Conservation (phyloP, 1,140 invertebrate species). For the Yoshiicerus persimilis region DNA sequence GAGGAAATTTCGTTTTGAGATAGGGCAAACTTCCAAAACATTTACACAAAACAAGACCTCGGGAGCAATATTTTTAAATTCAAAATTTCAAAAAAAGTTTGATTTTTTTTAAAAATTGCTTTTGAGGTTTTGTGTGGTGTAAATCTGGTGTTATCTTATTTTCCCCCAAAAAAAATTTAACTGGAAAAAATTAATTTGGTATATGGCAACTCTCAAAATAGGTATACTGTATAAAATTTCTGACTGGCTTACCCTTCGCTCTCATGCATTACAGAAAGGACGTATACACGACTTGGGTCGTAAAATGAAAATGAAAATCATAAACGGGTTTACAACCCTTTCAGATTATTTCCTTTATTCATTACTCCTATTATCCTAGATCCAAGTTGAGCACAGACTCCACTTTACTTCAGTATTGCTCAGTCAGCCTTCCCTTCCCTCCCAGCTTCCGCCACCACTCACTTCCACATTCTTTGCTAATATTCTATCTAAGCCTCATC, state of each 20-base stretch:
- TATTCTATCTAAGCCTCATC: not conserved
- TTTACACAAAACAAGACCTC: too few relatives aligned
- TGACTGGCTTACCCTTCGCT: not conserved
- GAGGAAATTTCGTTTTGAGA: too few relatives aligned
- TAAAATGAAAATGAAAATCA: constrained; percentile 23
- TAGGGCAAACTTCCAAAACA: too few relatives aligned
- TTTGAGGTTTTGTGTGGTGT: too few relatives aligned
- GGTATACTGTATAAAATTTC: not conserved
- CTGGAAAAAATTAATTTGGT: too few relatives aligned
- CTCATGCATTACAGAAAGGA: not conserved
- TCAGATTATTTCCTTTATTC: constrained; percentile 23
- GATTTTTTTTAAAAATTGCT: too few relatives aligned
- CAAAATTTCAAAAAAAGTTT: too few relatives aligned
- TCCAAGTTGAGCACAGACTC: not conserved
- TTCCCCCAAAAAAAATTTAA: too few relatives aligned
- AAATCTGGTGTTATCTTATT: too few relatives aligned
- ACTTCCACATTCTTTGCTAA: not conserved
- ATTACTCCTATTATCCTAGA: not conserved
- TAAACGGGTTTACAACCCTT: constrained; percentile 17
- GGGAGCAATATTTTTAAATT: too few relatives aligned
- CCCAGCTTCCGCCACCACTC: too few relatives aligned
- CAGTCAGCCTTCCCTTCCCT: not conserved
- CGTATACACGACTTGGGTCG: not conserved
- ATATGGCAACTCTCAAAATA: not conserved
- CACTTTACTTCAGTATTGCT: not conserved